Evolutionary conservation across 2,888 invertebrate species (phyloP).

Genomic region (Eupithecia tripunctaria): DNA sequence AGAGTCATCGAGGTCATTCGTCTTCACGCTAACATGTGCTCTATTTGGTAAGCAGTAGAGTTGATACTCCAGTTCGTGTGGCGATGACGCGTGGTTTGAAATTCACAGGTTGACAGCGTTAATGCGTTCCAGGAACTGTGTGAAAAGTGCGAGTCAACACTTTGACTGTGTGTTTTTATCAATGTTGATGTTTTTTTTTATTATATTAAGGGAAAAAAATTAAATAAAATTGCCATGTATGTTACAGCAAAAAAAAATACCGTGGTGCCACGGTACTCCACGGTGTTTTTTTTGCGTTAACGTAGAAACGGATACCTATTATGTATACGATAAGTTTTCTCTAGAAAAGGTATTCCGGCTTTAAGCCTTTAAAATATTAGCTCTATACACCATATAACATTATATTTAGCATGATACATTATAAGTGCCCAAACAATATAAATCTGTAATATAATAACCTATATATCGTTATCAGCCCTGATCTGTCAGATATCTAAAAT

Average conservation of each 20-base stretch:
- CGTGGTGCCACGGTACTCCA: too few relatives aligned
- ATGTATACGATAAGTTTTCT: too few relatives aligned
- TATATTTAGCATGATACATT: not conserved
- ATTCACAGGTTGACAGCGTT: constrained; percentile 62
- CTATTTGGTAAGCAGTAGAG: constrained; percentile 33
- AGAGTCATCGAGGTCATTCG: constrained; percentile 42
- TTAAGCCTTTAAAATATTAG: not conserved
- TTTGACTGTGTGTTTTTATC: constrained; percentile 3
- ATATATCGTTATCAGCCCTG: constrained; percentile 17
- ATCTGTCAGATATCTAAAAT: constrained; percentile 35
- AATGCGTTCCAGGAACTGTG: constrained; percentile 65
- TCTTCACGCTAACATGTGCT: constrained; percentile 29
- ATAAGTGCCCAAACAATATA: not conserved
- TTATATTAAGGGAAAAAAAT: too few relatives aligned
- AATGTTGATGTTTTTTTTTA: not conserved
- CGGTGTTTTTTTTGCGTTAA: too few relatives aligned
- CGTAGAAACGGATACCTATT: too few relatives aligned
- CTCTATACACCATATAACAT: not conserved
- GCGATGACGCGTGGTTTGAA: constrained; percentile 51
- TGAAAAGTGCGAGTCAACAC: constrained; percentile 56
- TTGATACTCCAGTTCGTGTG: constrained; percentile 31
- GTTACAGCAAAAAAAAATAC: too few relatives aligned
- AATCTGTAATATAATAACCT: not conserved
- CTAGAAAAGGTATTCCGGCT: too few relatives aligned
- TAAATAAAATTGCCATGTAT: too few relatives aligned